Base-by-base conservation (phyloP, 2,888 invertebrate species). In the Idaea aversata region DNA sequence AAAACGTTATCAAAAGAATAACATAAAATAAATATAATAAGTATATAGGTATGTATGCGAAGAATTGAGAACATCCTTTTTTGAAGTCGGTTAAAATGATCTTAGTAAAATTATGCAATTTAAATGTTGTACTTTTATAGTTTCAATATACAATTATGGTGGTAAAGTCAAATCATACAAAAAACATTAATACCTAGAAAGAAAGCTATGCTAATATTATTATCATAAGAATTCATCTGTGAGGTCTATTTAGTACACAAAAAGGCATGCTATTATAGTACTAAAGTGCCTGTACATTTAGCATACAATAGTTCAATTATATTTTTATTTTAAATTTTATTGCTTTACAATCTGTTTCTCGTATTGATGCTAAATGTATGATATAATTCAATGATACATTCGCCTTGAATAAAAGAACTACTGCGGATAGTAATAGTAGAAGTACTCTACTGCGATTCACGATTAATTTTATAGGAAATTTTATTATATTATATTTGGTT, bases 221-320 rank as follows among this genome's bases (percentile, higher is more conserved):
- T 7, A 47, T 47, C 5, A 47, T 47, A 47, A 13, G 13, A 47
- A 47, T 47, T 47, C 47, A 76, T 80, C 77, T 87, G 90, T 90
- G 91, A 74, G 91, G 91, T 89, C 91, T 82, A 86, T 84, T 90
- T 88, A 84, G 88, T 88, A 88, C 82, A 80, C 86, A 79, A 85
- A 87, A 86, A 78, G 84, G 84, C 74, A 63, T 75, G 73, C 83
- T 80, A 86, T 87, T 87, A 89, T 77, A 74, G 77, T 67, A 68
- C 74, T 75, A 77, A 86, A 88, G 70, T 80, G 81, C 84, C 82
- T 86, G 85, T 90, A 83, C 69, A 82, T 76, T 90, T 90, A 82
- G 90, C 89, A 92, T 92, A 92, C 91, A 91, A 91, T 91, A 75
- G 83, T 72, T 68, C 79, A 74, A 85, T 86, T 79, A 84, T 81